Evolutionary conservation across 2,113 vertebrate species (phyloP).

Genomic region (Crotalus viridis): DNA sequence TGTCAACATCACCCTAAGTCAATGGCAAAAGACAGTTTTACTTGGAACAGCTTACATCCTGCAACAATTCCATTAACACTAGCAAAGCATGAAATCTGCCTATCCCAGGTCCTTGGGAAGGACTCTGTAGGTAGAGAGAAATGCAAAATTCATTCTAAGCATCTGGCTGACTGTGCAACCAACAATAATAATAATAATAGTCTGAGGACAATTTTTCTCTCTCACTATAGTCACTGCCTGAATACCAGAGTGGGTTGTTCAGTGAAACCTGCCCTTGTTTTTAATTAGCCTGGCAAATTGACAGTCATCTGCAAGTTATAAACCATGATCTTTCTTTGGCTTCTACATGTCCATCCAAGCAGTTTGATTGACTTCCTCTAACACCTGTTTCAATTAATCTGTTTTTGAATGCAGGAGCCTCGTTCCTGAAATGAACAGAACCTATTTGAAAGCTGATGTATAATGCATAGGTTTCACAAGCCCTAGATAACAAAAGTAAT

Average conservation of each 20-base stretch:
- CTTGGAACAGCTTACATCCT: neutral
- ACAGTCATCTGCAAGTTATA: constrained; percentile 21
- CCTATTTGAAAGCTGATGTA: constrained; percentile 35
- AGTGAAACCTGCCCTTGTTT: neutral
- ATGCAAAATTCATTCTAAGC: neutral
- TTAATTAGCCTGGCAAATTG: neutral
- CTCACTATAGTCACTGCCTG: neutral
- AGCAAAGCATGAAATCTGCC: neutral
- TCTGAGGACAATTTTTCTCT: neutral
- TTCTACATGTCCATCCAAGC: constrained; percentile 48
- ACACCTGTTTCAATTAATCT: constrained; percentile 48
- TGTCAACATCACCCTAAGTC: neutral
- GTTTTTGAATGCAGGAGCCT: constrained; percentile 47
- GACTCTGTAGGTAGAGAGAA: neutral
- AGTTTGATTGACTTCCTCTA: neutral
- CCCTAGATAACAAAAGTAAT: constrained; percentile 47
- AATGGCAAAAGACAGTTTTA: neutral
- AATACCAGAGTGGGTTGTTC: neutral
- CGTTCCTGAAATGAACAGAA: constrained; percentile 47
- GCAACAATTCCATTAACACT: neutral
- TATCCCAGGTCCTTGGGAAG: neutral
- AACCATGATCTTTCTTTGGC: constrained; percentile 50
- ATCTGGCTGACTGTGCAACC: neutral
- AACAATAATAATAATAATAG: neutral
- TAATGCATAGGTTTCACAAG: constrained; percentile 52